Evolutionary conservation across 2,888 invertebrate genomes (phyloP).

Genomic region (Ichneumoninae sp.): DNA sequence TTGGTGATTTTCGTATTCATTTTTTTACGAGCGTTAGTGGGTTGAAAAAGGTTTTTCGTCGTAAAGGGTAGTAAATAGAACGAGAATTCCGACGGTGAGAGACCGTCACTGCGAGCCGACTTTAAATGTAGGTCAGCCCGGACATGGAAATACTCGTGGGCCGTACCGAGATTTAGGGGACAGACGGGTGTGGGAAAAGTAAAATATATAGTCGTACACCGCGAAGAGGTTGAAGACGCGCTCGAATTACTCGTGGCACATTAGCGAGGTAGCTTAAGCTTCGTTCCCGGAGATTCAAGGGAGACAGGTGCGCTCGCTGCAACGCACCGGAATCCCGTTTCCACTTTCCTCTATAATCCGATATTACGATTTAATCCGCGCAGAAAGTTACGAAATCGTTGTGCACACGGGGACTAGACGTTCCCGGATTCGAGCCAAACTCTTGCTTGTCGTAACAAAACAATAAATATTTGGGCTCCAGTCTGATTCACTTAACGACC

Average conservation of each 20-base stretch:
- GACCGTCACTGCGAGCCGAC: constrained; percentile 20
- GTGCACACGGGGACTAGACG: background rate
- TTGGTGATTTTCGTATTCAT: too few species aligned
- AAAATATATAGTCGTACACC: background rate
- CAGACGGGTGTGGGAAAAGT: constrained; percentile 19
- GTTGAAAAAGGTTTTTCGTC: background rate
- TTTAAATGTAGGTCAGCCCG: constrained; percentile 71
- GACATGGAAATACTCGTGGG: constrained; percentile 71
- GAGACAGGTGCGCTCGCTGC: constrained; percentile 35
- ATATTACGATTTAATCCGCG: background rate
- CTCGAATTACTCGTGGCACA: constrained; percentile 16
- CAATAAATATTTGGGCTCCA: constrained; percentile 29
- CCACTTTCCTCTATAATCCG: constrained; percentile 29
- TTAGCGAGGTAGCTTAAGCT: background rate
- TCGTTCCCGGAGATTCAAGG: background rate
- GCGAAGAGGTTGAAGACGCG: constrained; percentile 33
- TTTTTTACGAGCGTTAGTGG: background rate
- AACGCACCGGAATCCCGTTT: constrained; percentile 12
- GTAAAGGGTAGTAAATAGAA: background rate
- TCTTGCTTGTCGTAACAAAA: background rate
- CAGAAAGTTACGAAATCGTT: constrained; percentile 19
- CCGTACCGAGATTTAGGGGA: constrained; percentile 61
- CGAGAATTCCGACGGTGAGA: background rate
- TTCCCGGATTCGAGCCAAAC: background rate
- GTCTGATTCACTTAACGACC: background rate